Evolutionary conservation across 2,888 invertebrate species (phyloP).

Genomic region (Unio pictorum): DNA sequence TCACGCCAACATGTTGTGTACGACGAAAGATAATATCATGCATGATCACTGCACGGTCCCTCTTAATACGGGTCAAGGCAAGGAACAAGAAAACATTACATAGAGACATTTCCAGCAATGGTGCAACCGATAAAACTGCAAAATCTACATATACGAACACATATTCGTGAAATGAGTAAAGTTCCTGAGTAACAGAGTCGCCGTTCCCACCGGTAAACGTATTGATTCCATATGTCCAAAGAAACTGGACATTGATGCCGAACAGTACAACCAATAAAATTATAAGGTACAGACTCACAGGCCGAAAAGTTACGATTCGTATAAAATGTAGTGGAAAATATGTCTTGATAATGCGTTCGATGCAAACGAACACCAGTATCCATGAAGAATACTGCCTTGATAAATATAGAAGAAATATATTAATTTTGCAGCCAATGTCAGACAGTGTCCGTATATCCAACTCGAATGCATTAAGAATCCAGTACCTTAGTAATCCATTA

Average conservation of each 20-base stretch:
- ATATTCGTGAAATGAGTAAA: conserved; percentile 37
- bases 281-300: conserved; percentile 18
- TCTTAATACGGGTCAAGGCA: conserved; percentile 16
- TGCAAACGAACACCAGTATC: conserved; percentile 41
- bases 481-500: conserved; percentile 33
- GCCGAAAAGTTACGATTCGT: conserved; percentile 16
- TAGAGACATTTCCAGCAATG: conserved; percentile 35
- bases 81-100: conserved; percentile 33
- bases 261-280: conserved; percentile 16
- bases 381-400: conserved; percentile 48
- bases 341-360: conserved; percentile 39
- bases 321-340: conserved; percentile 26
- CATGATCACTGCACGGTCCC: conserved; percentile 21
- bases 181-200: conserved; percentile 25
- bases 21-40: conserved; percentile 8
- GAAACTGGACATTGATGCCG: conserved; percentile 27
- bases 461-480: conserved; percentile 27
- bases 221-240: conserved; percentile 44
- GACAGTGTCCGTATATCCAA: conserved; percentile 28
- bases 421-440: conserved; percentile 38
- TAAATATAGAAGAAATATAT: conserved; percentile 39
- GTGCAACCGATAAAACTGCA: conserved; percentile 25
- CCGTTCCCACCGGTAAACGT: conserved; percentile 25
- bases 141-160: conserved; percentile 44
- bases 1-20: conserved; percentile 22